phyloP scores from a whole-genome alignment of 2,888 invertebrate genomes.

The Galeruca laticollis region DNA sequence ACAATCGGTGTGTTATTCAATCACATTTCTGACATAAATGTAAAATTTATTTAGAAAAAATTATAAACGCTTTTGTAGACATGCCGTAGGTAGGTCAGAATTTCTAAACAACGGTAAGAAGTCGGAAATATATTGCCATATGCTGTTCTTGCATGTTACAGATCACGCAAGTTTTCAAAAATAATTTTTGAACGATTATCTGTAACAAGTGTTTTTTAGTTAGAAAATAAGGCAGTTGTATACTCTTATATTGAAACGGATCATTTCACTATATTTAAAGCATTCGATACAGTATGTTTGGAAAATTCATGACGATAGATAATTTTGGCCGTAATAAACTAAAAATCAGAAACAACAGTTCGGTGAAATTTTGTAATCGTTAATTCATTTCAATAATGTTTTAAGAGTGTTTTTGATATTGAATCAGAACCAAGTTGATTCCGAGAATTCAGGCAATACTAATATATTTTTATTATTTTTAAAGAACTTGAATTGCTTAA shows the following conservation, averaged over 20 bases:
- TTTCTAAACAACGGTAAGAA: conserved; percentile 8
- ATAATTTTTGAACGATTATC: conserved; percentile 11
- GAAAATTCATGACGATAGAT: not conserved
- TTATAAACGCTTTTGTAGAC: not conserved
- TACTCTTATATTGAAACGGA: not conserved
- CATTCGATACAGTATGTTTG: not conserved
- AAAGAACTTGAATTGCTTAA: no score
- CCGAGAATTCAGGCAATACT: no score
- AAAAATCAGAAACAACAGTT: no score
- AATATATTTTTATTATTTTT: no score
- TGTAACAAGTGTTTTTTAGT: not conserved
- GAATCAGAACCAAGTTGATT: no score
- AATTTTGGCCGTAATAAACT: not conserved
- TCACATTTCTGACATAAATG: not conserved
- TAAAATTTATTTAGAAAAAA: not conserved
- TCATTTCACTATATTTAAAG: not conserved
- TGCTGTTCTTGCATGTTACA: conserved; percentile 16
- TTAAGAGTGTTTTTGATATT: no score
- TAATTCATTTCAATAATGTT: no score
- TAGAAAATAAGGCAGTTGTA: not conserved
- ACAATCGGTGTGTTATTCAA: no score
- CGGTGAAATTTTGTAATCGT: no score
- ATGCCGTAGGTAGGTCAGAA: conserved; percentile 2
- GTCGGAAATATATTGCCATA: conserved; percentile 11
- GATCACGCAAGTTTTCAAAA: conserved; percentile 15